Evolutionary conservation across 64 coral and sea anemone species (phyloP), one percentile per base, ranked within the genome.

Genomic region (Pocillopora damicornis): DNA sequence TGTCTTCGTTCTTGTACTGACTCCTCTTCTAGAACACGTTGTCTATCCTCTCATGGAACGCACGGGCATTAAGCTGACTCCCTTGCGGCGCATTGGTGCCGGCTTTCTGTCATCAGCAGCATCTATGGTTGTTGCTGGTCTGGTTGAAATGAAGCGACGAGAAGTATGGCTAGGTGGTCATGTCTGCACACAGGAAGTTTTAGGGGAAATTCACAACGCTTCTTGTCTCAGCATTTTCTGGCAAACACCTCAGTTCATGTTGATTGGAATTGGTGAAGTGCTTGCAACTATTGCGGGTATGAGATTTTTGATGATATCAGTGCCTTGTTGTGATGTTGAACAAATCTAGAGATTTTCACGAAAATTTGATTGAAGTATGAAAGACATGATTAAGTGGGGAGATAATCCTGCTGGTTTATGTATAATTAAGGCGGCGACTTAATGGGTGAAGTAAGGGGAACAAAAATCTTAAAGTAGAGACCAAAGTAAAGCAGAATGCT

Each of bases 31-130:
- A 63, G 94, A 86, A 36, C 78, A 86, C 26, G 37, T 92, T 2
- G 76, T 92, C n/a, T 95, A 89, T 64, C 94, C 94, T 72, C 58
- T 79, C 45, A 0, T 92, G 2, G n/a, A 75, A 9, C 60, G 74
- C 61, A 75, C 61, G 75, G 93, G 93, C 16, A 18, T 95, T 51
- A 72, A 38, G 5, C 75, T 89, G 18, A 95, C 94, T 12, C 90
- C 90, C 25, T 69, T 95, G 22, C 87, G 81, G 35, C 81, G 91
- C 62, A 92, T 95, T 78, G 87, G 94, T 34, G 81, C 65, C 37
- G 94, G 94, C 75, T 89, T 95, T 87, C 51, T 95, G 11, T 89
- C 92, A 76, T 80, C 94, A 16, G 90, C 94, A 15, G 80, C 80
- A n/a, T 95, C 94, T 74, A 67, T 89, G 61, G 69, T 42, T 36